A percentile compares a stretch with the other conserved stretches of the same genome.
Conservation (phyloP, 2,113 vertebrate genomes). For the Pomatostomus ruficeps region DNA sequence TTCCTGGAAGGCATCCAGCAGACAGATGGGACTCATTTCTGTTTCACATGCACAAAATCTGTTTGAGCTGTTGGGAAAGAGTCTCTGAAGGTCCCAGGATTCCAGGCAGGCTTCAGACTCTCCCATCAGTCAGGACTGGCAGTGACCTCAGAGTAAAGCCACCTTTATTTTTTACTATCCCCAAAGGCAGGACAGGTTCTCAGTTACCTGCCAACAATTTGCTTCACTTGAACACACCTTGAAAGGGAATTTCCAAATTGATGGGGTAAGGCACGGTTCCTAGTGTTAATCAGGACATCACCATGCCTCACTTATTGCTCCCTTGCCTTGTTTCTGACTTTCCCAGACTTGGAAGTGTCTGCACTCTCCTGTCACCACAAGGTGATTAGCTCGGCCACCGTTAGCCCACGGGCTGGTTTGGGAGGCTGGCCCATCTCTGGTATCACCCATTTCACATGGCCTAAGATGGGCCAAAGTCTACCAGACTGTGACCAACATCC, state of each 20-base stretch:
- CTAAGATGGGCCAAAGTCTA: not conserved
- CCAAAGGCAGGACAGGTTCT: not conserved
- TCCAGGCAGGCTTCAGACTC: not conserved
- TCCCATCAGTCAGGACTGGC: not conserved
- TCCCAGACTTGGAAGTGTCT: not conserved
- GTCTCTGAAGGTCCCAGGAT: not conserved
- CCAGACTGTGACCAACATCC: not conserved
- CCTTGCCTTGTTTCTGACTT: not conserved
- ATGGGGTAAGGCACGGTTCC: not conserved
- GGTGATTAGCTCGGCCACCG: rapidly evolving
- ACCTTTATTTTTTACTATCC: not conserved
- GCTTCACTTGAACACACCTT: not conserved
- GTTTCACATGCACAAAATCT: not conserved
- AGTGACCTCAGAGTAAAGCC: not conserved
- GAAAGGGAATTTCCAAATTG: not conserved
- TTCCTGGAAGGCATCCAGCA: not conserved
- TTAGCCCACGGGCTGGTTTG: not conserved
- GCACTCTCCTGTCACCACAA: not conserved
- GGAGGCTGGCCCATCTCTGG: not conserved
- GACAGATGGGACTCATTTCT: not conserved
- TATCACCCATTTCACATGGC: not conserved
- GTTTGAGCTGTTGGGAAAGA: not conserved
- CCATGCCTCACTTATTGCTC: not conserved
- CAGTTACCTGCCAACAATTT: not conserved
- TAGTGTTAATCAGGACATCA: not conserved